Evolutionary conservation across 1,140 invertebrate genomes (phyloP).

Genomic region (Chionoecetes opilio): DNA sequence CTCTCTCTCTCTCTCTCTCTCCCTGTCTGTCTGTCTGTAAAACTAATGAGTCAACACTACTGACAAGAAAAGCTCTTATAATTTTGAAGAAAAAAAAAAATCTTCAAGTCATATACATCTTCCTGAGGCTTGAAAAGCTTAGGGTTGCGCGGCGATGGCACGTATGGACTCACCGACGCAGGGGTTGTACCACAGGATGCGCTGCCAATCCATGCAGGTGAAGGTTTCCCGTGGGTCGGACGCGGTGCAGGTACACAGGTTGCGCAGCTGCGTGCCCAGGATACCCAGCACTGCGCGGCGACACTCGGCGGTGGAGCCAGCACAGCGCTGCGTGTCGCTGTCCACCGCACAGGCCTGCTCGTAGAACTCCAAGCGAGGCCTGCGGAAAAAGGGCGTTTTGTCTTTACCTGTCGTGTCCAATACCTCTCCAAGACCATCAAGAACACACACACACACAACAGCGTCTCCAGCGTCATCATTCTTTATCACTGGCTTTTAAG

Average conservation of each 20-base stretch:
- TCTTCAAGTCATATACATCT: background rate
- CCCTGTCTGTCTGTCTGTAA: too few relatives aligned
- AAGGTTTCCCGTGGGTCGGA: conserved; percentile 92
- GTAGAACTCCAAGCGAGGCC: conserved; percentile 91
- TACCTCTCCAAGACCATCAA: too few relatives aligned
- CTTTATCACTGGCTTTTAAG: too few relatives aligned
- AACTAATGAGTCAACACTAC: too few relatives aligned
- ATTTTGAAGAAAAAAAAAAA: too few relatives aligned
- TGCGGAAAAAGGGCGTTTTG: conserved; percentile 82
- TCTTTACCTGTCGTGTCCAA: too few relatives aligned
- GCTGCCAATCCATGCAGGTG: conserved; percentile 94
- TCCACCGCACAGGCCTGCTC: conserved; percentile 95
- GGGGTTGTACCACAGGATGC: conserved; percentile 95
- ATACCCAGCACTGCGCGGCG: conserved; percentile 92
- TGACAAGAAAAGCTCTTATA: too few relatives aligned
- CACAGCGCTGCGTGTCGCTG: conserved; percentile 93
- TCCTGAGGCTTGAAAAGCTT: too few relatives aligned
- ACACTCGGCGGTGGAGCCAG: conserved; percentile 91
- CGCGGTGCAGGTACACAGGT: conserved; percentile 91
- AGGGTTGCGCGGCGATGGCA: too few relatives aligned
- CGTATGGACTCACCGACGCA: conserved; percentile 94
- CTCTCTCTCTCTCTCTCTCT: too few relatives aligned
- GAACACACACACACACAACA: too few relatives aligned
- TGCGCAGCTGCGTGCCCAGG: conserved; percentile 92
- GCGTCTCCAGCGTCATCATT: too few relatives aligned